Percentiles rank a stretch among this genome's conserved stretches.
Conservation (phyloP, 2,113 vertebrate species). For the Lepus americanus region DNA sequence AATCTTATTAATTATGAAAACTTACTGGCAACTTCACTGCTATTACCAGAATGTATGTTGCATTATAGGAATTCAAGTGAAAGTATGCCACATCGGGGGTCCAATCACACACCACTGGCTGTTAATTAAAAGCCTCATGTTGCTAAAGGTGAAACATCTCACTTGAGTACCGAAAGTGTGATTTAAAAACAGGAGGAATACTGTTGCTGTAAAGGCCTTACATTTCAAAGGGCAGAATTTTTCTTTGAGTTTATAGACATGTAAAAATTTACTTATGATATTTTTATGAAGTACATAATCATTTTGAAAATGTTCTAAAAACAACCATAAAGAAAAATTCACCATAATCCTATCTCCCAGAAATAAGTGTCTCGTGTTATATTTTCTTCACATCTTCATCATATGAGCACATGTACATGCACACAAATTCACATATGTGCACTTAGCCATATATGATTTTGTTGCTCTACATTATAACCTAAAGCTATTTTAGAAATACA, state of each 20-base stretch:
- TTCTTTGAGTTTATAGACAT: background rate
- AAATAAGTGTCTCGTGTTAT: background rate
- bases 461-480: background rate
- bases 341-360: background rate
- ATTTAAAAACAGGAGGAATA: slow-evolving; percentile 26
- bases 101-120: slow-evolving; percentile 64
- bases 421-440: background rate
- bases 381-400: background rate
- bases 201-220: background rate
- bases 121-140: slow-evolving; percentile 67
- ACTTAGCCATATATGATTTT: background rate
- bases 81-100: slow-evolving; percentile 40
- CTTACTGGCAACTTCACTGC: background rate
- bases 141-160: slow-evolving; percentile 59
- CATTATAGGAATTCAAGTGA: slow-evolving; percentile 56
- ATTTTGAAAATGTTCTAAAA: slow-evolving; percentile 6
- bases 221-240: background rate
- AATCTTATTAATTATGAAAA: background rate
- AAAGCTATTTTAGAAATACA: background rate
- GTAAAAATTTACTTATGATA: slow-evolving; percentile 51
- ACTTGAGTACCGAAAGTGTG: background rate
- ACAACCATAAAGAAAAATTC: background rate
- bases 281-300: background rate
- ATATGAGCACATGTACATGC: background rate
- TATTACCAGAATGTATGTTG: slow-evolving; percentile 16